Base-by-base conservation (phyloP, 2,888 invertebrate genomes). In the Dryadula phaetusa region DNA sequence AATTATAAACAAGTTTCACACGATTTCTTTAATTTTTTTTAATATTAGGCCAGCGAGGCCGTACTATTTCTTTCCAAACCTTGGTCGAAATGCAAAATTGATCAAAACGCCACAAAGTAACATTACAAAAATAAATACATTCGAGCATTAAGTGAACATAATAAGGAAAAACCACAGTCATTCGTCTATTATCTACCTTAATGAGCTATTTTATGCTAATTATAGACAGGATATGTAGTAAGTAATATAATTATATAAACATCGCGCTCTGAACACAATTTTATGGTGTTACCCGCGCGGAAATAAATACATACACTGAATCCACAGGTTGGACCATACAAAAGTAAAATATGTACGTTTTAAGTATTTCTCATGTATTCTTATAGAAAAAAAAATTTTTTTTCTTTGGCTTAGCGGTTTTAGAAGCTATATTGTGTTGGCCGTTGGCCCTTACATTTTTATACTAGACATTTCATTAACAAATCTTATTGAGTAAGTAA, bases 131-230 rank as follows among this genome's bases (percentile, higher is more conserved):
- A 64, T 46, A 32, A 22, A 32, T 44, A 7, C 46, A 64, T 49
- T 58, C 22, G 56, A 40, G 10, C 58, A 64, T 32, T 28, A 42
- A 40, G 37, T 49, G 28, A 28, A 46, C 72, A 76, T 79, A 82
- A 84, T 81, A 83, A 88, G 89, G 89, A 89, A 89, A 90, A 87
- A 80, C 75, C 76, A 76, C 75, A 72, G 74, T 76, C 76, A 78
- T 78, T 80, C 75, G 73, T 73, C 83, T 78, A 85, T 89, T 86
- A 90, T 87, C 84, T 83, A 79, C 77, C 76, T 78, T 90, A 91
- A 92, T 91, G 81, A 90, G 86, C 77, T 89, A 85, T 86, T 87
- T 89, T 86, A 90, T 88, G 87, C 81, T 90, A 88, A 91, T 90
- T 86, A 86, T 79, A 72, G 78, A 77, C 88, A 87, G 90, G 90